phyloP scores from a whole-genome alignment of 2,113 vertebrate genomes.

The Phaetusa simplex region DNA sequence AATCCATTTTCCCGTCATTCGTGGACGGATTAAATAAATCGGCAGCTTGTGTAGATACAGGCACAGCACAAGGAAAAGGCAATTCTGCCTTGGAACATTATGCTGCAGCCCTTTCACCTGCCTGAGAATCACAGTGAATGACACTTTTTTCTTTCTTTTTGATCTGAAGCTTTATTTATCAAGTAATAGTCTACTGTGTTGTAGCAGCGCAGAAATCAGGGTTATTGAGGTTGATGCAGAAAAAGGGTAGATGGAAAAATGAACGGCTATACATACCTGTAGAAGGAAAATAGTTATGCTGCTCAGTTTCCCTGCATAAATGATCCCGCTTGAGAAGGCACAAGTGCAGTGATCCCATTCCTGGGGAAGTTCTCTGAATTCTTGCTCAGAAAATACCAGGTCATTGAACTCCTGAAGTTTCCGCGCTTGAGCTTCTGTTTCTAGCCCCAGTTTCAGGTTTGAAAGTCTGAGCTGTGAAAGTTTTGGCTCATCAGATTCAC shows the following conservation, averaged over 20 bases:
- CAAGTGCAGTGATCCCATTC: not conserved
- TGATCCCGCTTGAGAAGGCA: not conserved
- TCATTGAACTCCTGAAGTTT: not conserved
- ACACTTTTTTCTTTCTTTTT: not conserved
- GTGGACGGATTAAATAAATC: not conserved
- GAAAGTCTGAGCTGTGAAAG: conserved; percentile 30
- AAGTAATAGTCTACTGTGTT: not conserved
- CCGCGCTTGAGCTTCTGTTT: not conserved
- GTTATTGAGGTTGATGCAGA: not conserved
- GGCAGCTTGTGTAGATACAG: not conserved
- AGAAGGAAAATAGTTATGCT: not conserved
- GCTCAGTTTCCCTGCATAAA: not conserved
- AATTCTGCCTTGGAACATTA: not conserved
- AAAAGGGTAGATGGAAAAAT: not conserved
- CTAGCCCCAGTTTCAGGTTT: not conserved
- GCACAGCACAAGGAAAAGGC: not conserved
- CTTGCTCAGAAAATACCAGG: not conserved
- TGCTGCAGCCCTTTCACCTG: not conserved
- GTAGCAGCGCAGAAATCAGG: not conserved
- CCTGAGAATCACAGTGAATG: not conserved
- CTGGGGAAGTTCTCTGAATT: not conserved
- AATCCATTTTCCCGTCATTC: not conserved
- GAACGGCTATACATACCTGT: not conserved
- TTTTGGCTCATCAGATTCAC: conserved; percentile 15
- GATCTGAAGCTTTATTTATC: conserved; percentile 20